Percentiles rank a stretch among this genome's conserved stretches.
Evolutionary conservation across 2,797 vertebrate species (phyloP).

Genomic region (Sebastiscus albofasciatus): DNA sequence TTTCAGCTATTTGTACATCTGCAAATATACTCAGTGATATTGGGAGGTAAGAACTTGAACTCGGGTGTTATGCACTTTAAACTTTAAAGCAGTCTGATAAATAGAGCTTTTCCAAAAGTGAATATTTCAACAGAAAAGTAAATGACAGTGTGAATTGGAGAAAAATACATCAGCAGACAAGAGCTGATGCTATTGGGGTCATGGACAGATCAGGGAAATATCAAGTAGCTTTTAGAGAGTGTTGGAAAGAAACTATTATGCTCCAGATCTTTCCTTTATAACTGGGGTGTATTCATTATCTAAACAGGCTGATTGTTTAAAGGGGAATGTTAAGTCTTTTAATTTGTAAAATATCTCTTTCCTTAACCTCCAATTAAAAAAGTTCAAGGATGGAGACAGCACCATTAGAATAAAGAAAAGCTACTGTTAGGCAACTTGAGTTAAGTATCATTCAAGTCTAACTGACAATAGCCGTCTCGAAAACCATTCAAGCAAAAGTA

Average conservation of each 20-base stretch:
- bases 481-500: conserved; percentile 3
- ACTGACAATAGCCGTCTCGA: neutral
- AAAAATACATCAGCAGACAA: neutral
- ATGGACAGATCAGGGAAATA: neutral
- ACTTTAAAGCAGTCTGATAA: neutral
- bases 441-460: conserved; percentile 6
- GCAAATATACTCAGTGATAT: neutral
- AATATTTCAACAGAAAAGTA: neutral
- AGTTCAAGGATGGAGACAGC: neutral
- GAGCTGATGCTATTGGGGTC: neutral
- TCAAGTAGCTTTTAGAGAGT: neutral
- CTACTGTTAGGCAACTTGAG: neutral
- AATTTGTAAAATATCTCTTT: neutral
- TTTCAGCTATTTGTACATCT: neutral
- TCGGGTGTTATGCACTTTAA: neutral
- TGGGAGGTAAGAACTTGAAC: neutral
- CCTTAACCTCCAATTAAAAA: neutral
- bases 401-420: neutral
- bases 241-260: neutral
- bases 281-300: neutral
- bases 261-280: neutral
- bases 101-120: neutral
- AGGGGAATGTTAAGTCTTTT: neutral
- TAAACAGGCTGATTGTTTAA: neutral
- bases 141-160: neutral